These are phyloP conservation scores for Lacerta viridis DNA, from an alignment of 2,797 vertebrate genomes.

Conservation along the genomic window DNA sequence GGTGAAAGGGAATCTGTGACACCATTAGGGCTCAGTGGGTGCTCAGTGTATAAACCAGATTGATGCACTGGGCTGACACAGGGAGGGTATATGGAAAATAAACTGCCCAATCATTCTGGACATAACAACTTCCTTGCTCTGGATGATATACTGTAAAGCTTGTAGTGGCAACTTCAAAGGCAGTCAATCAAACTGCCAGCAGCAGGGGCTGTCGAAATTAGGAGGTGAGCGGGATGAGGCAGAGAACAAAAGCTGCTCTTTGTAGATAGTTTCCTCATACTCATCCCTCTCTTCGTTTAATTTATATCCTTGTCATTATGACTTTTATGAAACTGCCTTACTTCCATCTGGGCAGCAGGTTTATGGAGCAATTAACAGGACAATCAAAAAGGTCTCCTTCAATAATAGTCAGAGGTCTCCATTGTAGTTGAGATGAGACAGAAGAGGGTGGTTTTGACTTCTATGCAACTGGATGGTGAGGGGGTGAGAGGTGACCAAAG, in stretches of 20 bases:
- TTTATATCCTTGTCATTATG: constrained; percentile 65
- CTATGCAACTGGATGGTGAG: neutral
- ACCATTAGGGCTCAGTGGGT: constrained; percentile 40
- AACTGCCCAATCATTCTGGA: constrained; percentile 61
- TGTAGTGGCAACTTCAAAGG: constrained; percentile 56
- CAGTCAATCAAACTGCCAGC: constrained; percentile 54
- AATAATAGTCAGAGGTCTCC: constrained; percentile 2
- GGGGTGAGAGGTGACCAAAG: neutral
- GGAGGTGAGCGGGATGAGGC: constrained; percentile 53
- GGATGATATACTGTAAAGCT: constrained; percentile 61
- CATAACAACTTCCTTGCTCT: constrained; percentile 57
- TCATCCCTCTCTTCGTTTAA: constrained; percentile 65
- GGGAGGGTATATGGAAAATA: constrained; percentile 60
- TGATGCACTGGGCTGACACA: constrained; percentile 40
- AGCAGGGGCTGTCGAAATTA: constrained; percentile 65
- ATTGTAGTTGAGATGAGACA: constrained; percentile 33
- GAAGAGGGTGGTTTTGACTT: constrained; percentile 20
- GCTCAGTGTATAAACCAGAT: constrained; percentile 47
- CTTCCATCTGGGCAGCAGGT: constrained; percentile 50
- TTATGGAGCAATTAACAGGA: constrained; percentile 66
- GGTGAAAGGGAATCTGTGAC: constrained; percentile 56
- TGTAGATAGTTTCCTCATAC: constrained; percentile 60
- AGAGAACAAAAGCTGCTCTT: constrained; percentile 64
- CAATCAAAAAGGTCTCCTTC: constrained; percentile 31
- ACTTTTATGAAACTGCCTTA: constrained; percentile 63